phyloP scores from a whole-genome alignment of 2,888 invertebrate species.

The Temnothorax ravouxi region DNA sequence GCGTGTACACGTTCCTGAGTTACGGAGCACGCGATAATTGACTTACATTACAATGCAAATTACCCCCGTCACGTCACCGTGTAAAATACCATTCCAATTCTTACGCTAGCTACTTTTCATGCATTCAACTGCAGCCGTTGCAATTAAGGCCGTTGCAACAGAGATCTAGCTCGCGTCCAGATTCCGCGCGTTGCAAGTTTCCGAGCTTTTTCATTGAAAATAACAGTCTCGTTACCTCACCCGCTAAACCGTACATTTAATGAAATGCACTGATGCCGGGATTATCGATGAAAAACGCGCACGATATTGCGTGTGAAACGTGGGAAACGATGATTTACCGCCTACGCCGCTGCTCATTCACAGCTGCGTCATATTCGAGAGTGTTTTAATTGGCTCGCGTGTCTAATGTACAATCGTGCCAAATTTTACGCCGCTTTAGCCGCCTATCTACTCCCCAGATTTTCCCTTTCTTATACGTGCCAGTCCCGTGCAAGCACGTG shows the following conservation, averaged over 20 bases:
- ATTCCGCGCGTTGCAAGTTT: constrained; percentile 14
- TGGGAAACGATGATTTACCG: constrained; percentile 35
- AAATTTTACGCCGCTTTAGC: constrained; percentile 55
- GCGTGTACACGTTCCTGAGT: constrained; percentile 73
- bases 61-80: constrained; percentile 68
- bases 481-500: constrained; percentile 52
- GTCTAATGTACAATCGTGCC: constrained; percentile 32
- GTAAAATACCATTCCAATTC: constrained; percentile 61
- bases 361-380: constrained; percentile 46
- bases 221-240: constrained; percentile 38
- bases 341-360: constrained; percentile 19
- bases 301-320: constrained; percentile 40
- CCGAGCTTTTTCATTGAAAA: constrained; percentile 35
- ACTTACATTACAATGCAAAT: constrained; percentile 75
- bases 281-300: constrained; percentile 51
- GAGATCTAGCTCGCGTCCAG: neutral
- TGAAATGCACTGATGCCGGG: constrained; percentile 47
- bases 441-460: constrained; percentile 28
- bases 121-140: constrained; percentile 37
- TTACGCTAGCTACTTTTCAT: constrained; percentile 41
- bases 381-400: constrained; percentile 48
- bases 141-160: constrained; percentile 35
- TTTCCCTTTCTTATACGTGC: constrained; percentile 41
- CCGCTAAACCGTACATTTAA: constrained; percentile 40
- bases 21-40: constrained; percentile 72